Conservation (phyloP, 1,140 invertebrate species). For the Colletes gigas region DNA sequence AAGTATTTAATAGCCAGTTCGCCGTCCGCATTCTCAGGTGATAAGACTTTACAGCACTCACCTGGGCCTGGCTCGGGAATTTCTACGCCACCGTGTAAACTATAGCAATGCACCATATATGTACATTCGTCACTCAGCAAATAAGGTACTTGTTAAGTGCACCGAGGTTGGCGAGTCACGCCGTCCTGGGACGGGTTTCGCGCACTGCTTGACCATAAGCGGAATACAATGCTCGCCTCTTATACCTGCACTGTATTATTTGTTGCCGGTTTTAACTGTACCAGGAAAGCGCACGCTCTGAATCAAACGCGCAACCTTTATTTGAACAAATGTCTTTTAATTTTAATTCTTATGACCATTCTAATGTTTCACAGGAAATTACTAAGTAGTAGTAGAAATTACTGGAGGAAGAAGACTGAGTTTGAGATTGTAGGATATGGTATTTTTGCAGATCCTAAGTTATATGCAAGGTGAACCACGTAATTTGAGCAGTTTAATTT, state of each 20-base stretch:
- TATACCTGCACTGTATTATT: constrained; percentile 11
- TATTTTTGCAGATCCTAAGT: too few species aligned
- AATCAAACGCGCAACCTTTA: background rate
- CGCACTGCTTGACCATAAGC: constrained; percentile 73
- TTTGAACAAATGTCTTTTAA: background rate
- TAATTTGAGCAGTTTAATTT: too few species aligned
- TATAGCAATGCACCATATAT: constrained; percentile 30
- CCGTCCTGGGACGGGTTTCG: constrained; percentile 61
- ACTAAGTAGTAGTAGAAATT: background rate
- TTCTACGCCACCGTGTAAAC: constrained; percentile 59
- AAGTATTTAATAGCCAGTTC: constrained; percentile 25
- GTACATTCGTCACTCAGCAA: constrained; percentile 67
- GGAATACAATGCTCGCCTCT: constrained; percentile 68
- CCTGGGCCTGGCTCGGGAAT: constrained; percentile 27
- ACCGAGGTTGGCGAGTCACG: constrained; percentile 58
- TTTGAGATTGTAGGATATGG: background rate
- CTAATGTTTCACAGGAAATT: background rate
- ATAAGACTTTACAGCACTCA: constrained; percentile 61
- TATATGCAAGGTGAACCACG: too few species aligned
- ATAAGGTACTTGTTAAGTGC: constrained; percentile 74
- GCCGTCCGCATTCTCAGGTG: constrained; percentile 63
- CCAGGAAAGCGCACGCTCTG: background rate
- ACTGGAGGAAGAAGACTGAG: background rate
- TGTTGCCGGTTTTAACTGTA: background rate
- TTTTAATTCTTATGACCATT: background rate